These are phyloP conservation scores for Takifugu flavidus DNA, from an alignment of 2,113 vertebrate genomes.

Conservation along the genomic window DNA sequence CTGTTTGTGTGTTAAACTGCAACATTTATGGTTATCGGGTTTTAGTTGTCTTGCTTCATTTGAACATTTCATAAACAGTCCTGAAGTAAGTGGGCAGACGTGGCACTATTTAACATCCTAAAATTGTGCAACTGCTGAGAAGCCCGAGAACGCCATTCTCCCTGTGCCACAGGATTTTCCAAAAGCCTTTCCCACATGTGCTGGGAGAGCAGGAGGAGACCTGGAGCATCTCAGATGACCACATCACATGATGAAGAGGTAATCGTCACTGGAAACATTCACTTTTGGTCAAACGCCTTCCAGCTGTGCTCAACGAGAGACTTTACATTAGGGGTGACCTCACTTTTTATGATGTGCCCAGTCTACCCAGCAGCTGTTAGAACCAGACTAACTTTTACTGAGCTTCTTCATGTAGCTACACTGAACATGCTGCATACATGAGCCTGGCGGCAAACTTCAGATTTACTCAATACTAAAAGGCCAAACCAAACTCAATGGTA, in stretches of 20 bases:
- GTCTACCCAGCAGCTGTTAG: constrained; percentile 43
- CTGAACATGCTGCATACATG: constrained; percentile 16
- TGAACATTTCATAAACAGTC: constrained; percentile 28
- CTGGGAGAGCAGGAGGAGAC: constrained; percentile 30
- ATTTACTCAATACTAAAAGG: too few species aligned
- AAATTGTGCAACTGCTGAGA: constrained; percentile 20
- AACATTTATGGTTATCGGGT: constrained; percentile 25
- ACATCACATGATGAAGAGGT: constrained; percentile 42
- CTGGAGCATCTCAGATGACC: constrained; percentile 32
- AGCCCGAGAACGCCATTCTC: constrained; percentile 26
- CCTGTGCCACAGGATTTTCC: constrained; percentile 43
- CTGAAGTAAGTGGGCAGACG: constrained; percentile 32
- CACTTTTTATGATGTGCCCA: constrained; percentile 57
- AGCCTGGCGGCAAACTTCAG: too few species aligned
- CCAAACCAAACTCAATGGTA: too few species aligned
- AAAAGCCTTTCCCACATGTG: constrained; percentile 36
- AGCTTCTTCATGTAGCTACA: constrained; percentile 19
- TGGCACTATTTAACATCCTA: constrained; percentile 6
- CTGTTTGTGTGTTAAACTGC: too few species aligned
- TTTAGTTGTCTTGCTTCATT: constrained; percentile 16
- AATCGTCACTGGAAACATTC: constrained; percentile 45
- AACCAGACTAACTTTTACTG: constrained; percentile 46
- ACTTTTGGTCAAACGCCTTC: constrained; percentile 34
- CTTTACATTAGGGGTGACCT: constrained; percentile 61
- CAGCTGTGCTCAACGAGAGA: constrained; percentile 55